phyloP scores from a whole-genome alignment of 2,797 vertebrate species.

The Pangasius macronema region DNA sequence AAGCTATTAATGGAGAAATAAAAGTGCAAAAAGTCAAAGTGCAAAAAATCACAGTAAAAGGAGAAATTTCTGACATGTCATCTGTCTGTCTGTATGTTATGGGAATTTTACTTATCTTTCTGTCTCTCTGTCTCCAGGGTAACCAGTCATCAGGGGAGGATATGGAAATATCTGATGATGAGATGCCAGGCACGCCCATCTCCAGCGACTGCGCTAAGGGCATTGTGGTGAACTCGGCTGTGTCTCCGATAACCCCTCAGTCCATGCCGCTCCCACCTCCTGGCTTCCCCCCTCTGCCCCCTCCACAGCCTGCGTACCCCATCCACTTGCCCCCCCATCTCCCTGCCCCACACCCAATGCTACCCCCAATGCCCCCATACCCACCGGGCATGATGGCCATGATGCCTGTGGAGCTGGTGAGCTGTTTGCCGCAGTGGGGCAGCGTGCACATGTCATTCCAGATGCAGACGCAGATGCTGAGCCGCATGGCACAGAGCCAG shows the following conservation, averaged over 20 bases:
- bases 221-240: constrained; percentile 85
- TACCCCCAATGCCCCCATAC: constrained; percentile 83
- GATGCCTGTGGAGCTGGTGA: constrained; percentile 94
- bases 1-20: not conserved
- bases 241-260: constrained; percentile 80
- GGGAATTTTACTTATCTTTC: not conserved
- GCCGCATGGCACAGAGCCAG: constrained; percentile 92
- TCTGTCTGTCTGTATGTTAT: not conserved
- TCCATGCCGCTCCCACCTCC: constrained; percentile 82
- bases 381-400: constrained; percentile 84
- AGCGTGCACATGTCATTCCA: constrained; percentile 97
- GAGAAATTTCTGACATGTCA: not conserved
- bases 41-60: not conserved
- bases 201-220: constrained; percentile 87
- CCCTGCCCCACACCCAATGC: constrained; percentile 78
- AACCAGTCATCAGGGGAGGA: constrained; percentile 96
- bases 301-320: constrained; percentile 79
- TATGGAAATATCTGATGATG: constrained; percentile 98
- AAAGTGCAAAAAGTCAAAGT: not conserved
- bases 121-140: constrained; percentile 70
- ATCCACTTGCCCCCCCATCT: constrained; percentile 79
- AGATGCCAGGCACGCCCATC: constrained; percentile 89
- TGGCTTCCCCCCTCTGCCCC: constrained; percentile 82
- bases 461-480: constrained; percentile 98
- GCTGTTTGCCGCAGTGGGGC: constrained; percentile 90